Evolutionary conservation across 1,140 invertebrate species (phyloP), one percentile per base, ranked within the genome.

Genomic region (Vanessa tameamea): DNA sequence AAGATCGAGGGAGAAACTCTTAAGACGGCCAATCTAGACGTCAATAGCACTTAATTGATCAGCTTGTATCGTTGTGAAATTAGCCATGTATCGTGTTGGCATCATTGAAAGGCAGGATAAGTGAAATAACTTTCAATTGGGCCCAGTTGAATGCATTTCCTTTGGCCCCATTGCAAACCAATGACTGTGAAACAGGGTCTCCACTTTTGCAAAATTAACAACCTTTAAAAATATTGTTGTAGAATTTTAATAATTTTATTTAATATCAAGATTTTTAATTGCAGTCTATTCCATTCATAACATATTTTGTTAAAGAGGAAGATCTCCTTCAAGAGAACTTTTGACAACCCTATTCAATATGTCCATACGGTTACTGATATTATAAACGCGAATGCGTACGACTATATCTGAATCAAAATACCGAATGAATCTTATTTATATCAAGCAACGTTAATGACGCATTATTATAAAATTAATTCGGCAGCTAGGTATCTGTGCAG

Each of bases 71-170:
- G 67, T 71, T 72, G 64, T 66, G 50, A 76, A 72, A 71, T 76
- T 71, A 76, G 64, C 65, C 47, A 57, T 66, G 64, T 72, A 75
- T 78, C 67, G 47, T 47, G 65, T 70, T 74, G 77, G 71, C 78
- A 76, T 80, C 73, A 81, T 80, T 78, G 78, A 81, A 84, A 73
- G 73, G 78, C 79, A 84, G 81, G 83, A 83, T 82, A 83, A 76
- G 78, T 80, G 76, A 79, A 83, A 80, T 81, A 80, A 77, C 74
- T 72, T 75, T 69, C 82, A 83, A 85, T 85, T 83, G 80, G 78
- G 76, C 75, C 76, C 80, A 78, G 72, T 78, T 76, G 64, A 80
- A 79, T 77, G 75, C 76, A 69, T 82, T 83, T 81, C 80, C 83
- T 83, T 83, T 81, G 82, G 75, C 82, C 82, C 80, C 82, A 75